Percentiles rank a stretch among this genome's conserved stretches.
phyloP scores from a whole-genome alignment of 1,140 invertebrate species.

The Hesperophylax magnus region DNA sequence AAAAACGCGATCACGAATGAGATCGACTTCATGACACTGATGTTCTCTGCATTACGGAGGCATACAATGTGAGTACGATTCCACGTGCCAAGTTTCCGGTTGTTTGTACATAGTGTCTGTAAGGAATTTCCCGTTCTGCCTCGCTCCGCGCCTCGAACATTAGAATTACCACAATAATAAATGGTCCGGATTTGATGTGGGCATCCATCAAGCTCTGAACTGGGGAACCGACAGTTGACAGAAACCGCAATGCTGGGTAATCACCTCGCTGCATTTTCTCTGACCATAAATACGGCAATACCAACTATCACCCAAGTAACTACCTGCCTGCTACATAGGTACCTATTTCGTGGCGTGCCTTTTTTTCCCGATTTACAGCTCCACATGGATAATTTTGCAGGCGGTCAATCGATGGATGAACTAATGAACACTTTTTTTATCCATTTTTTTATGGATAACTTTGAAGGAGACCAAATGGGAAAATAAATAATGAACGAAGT shows the following conservation, averaged over 20 bases:
- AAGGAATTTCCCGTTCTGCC: slow-evolving; percentile 33
- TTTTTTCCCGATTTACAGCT: too few relatives aligned
- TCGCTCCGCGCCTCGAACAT: neutral
- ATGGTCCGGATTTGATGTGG: slow-evolving; percentile 18
- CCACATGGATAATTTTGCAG: too few relatives aligned
- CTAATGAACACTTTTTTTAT: too few relatives aligned
- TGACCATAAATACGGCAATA: slow-evolving; percentile 20
- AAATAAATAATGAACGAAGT: too few relatives aligned
- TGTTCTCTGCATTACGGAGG: too few relatives aligned
- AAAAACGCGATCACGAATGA: too few relatives aligned
- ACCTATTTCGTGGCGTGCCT: too few relatives aligned
- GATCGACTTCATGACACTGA: too few relatives aligned
- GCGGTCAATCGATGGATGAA: too few relatives aligned
- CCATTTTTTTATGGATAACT: too few relatives aligned
- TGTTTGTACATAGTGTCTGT: neutral
- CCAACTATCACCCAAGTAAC: neutral
- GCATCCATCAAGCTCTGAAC: slow-evolving; percentile 32
- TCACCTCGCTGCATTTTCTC: neutral
- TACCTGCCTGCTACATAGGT: too few relatives aligned
- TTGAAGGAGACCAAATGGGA: too few relatives aligned
- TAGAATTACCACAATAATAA: slow-evolving; percentile 31
- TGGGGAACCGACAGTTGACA: slow-evolving; percentile 10
- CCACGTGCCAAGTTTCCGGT: neutral
- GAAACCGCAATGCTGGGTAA: slow-evolving; percentile 31
- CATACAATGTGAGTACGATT: neutral